Percentiles rank a stretch among this genome's conserved stretches.
Evolutionary conservation across 2,888 invertebrate genomes (phyloP).

Genomic region (Unio delphinus): DNA sequence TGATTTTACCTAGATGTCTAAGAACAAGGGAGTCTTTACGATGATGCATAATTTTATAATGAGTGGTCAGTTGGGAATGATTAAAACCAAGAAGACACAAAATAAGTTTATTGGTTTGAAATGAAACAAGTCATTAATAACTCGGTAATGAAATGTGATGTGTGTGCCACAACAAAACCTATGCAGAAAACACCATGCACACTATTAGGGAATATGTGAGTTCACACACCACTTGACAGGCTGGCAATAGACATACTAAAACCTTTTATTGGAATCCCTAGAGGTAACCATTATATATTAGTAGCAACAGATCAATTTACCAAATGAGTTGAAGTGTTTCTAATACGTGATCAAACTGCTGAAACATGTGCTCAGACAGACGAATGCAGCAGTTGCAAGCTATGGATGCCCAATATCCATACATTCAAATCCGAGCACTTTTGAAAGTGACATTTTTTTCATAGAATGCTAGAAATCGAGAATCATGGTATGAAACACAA

Average conservation of each 20-base stretch:
- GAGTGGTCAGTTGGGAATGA: conserved; percentile 14
- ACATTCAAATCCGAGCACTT: conserved; percentile 14
- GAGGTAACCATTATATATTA: conserved; percentile 4
- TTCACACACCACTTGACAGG: conserved; percentile 75
- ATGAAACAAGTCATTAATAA: conserved; percentile 8
- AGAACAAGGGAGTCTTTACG: conserved; percentile 2
- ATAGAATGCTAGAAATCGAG: conserved; percentile 15
- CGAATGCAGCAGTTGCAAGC: conserved; percentile 13
- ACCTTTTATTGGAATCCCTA: conserved; percentile 16
- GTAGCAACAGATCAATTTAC: conserved; percentile 22
- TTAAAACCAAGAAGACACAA: conserved; percentile 13
- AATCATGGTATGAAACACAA: conserved; percentile 23
- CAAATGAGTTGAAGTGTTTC: conserved; percentile 16
- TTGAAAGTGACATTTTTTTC: conserved; percentile 14
- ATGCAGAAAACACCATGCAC: conserved; percentile 3
- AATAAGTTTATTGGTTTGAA: conserved; percentile 18
- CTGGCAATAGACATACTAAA: conserved; percentile 18
- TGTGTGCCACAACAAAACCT: conserved; percentile 16
- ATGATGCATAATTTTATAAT: conserved; percentile 11
- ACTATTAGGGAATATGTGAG: conserved; percentile 77
- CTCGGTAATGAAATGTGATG: conserved; percentile 9
- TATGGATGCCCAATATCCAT: conserved; percentile 22
- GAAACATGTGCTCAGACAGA: conserved; percentile 12
- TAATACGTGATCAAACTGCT: conserved; percentile 19
- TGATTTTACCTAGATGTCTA: conserved; percentile 6